A percentile compares a stretch with the other conserved stretches of the same genome.
These are phyloP conservation scores for Pseudomyrmex concolor DNA, from an alignment of 1,140 invertebrate genomes.

Conservation along the genomic window DNA sequence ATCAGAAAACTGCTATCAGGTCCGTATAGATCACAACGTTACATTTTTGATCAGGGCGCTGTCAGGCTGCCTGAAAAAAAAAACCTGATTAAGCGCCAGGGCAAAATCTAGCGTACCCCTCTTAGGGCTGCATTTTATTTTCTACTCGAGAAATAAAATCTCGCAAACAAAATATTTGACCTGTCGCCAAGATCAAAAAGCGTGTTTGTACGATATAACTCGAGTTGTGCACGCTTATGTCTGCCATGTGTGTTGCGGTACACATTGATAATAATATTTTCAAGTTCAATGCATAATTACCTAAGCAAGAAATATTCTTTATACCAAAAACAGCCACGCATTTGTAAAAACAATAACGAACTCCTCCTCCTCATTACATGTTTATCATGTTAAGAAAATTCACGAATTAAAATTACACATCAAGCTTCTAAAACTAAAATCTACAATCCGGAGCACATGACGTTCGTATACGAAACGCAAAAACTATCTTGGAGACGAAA, in stretches of 20 bases:
- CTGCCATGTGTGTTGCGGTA: neutral
- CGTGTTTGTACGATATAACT: constrained; percentile 2
- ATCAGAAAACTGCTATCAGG: too few relatives aligned
- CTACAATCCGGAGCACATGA: neutral
- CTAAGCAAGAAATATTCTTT: constrained; percentile 1
- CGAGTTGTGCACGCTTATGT: neutral
- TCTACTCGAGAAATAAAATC: too few relatives aligned
- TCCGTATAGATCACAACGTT: too few relatives aligned
- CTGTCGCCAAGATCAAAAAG: constrained; percentile 26
- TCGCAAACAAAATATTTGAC: constrained; percentile 27
- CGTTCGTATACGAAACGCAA: neutral
- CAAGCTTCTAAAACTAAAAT: neutral
- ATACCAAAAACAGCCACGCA: neutral
- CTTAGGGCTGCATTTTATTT: too few relatives aligned
- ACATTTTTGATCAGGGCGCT: too few relatives aligned
- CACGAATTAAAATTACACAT: neutral
- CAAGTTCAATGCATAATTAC: constrained; percentile 42
- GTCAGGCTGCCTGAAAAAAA: too few relatives aligned
- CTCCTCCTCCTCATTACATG: neutral
- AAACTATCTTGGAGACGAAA: constrained; percentile 20
- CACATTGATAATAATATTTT: constrained; percentile 39
- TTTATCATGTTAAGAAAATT: neutral
- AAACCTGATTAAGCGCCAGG: too few relatives aligned
- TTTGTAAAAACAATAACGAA: neutral
- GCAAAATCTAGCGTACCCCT: too few relatives aligned